Percentiles rank a stretch among this genome's conserved stretches.
Conservation (phyloP, 2,888 invertebrate genomes). For the Torymus texanus region DNA sequence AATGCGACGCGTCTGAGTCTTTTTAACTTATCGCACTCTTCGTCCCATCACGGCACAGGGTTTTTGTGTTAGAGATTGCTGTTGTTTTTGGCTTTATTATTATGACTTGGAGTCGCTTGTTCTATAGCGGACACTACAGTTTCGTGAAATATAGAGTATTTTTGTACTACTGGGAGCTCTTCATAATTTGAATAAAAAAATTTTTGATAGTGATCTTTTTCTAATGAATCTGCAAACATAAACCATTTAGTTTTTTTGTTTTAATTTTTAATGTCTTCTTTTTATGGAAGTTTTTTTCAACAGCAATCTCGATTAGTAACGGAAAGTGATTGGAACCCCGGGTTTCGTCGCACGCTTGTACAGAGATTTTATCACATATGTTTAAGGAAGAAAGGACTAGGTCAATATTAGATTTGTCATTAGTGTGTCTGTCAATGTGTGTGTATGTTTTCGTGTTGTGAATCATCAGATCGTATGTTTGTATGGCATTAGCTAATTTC, state of each 20-base stretch:
- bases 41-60: neutral
- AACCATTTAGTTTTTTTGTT: neutral
- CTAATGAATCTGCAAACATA: neutral
- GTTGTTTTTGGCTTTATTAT: neutral
- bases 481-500: neutral
- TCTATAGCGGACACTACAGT: neutral
- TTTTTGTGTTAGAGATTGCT: neutral
- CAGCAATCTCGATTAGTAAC: neutral
- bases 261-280: neutral
- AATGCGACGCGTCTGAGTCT: neutral
- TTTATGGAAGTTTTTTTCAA: neutral
- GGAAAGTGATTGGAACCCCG: neutral
- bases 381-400: neutral
- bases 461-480: slow-evolving; percentile 1
- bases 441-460: slow-evolving; percentile 9
- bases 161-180: neutral
- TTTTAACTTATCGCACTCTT: slow-evolving; percentile 1
- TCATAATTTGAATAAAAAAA: neutral
- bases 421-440: neutral
- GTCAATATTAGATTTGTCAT: slow-evolving; percentile 15
- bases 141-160: neutral
- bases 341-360: no score
- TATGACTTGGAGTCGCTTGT: neutral
- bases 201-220: no score
- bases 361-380: neutral